Conservation (phyloP, 2,888 invertebrate genomes). For the Gortyna flavago region DNA sequence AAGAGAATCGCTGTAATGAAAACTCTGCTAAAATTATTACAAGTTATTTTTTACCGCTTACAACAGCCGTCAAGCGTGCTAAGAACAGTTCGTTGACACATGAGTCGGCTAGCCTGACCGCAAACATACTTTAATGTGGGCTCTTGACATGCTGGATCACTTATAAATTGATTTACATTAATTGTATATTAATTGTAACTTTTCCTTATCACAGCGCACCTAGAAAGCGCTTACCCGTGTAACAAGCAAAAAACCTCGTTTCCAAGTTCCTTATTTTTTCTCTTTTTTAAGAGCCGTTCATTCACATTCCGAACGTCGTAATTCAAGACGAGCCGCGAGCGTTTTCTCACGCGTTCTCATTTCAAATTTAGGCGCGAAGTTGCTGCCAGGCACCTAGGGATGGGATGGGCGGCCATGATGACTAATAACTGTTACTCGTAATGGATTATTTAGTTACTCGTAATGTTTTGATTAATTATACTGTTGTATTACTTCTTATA, state of each 20-base stretch:
- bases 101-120: constrained; percentile 48
- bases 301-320: constrained; percentile 82
- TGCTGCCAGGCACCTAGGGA: constrained; percentile 73
- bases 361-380: constrained; percentile 85
- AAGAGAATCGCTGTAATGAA: constrained; percentile 20
- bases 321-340: constrained; percentile 80
- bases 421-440: constrained; percentile 40
- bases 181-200: constrained; percentile 50
- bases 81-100: constrained; percentile 55
- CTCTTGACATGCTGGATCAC: constrained; percentile 40
- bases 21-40: constrained; percentile 42
- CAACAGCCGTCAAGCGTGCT: constrained; percentile 44
- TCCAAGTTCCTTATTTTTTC: constrained; percentile 55
- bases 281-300: constrained; percentile 70
- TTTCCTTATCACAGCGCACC: constrained; percentile 61
- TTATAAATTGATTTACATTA: constrained; percentile 60
- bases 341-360: constrained; percentile 86
- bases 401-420: constrained; percentile 61
- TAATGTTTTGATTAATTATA: constrained; percentile 33
- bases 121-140: constrained; percentile 44
- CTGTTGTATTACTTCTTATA: constrained; percentile 15
- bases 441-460: constrained; percentile 41
- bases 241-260: constrained; percentile 74
- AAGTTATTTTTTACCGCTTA: constrained; percentile 46
- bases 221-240: constrained; percentile 51